These are phyloP conservation scores for Caretta caretta DNA, from an alignment of 2,113 vertebrate genomes.

Conservation along the genomic window DNA sequence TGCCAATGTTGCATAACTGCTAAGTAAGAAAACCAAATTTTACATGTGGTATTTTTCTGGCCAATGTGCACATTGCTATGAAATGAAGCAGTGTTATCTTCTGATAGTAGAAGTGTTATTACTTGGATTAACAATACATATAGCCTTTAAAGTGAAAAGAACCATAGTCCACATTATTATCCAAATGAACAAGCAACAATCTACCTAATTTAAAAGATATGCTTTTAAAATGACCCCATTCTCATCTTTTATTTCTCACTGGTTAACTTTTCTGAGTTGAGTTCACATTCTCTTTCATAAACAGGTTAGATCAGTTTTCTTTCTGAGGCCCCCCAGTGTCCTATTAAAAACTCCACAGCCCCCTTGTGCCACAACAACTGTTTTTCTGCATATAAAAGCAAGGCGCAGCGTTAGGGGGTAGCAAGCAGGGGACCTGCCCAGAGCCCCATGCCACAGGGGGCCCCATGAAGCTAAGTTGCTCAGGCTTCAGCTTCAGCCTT, in stretches of 20 bases:
- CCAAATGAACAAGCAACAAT: not conserved
- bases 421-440: too few species aligned
- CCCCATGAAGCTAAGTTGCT: too few species aligned
- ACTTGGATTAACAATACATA: too few species aligned
- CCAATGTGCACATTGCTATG: not conserved
- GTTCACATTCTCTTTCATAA: too few species aligned
- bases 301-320: not conserved
- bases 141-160: not conserved
- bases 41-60: not conserved
- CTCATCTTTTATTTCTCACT: not conserved
- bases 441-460: too few species aligned
- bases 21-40: not conserved
- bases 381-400: too few species aligned
- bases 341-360: too few species aligned
- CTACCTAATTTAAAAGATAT: not conserved
- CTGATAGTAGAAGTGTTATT: not conserved
- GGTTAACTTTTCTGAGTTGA: too few species aligned
- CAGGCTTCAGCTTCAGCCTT: too few species aligned
- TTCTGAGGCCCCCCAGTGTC: too few species aligned
- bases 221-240: not conserved
- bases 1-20: not conserved
- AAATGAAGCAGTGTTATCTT: not conserved
- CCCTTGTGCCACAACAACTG: too few species aligned
- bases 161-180: rapidly evolving
- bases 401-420: too few species aligned